A percentile compares a stretch with the other conserved stretches of the same genome.
phyloP scores from a whole-genome alignment of 2,113 vertebrate genomes.

The Galeopterus variegatus region DNA sequence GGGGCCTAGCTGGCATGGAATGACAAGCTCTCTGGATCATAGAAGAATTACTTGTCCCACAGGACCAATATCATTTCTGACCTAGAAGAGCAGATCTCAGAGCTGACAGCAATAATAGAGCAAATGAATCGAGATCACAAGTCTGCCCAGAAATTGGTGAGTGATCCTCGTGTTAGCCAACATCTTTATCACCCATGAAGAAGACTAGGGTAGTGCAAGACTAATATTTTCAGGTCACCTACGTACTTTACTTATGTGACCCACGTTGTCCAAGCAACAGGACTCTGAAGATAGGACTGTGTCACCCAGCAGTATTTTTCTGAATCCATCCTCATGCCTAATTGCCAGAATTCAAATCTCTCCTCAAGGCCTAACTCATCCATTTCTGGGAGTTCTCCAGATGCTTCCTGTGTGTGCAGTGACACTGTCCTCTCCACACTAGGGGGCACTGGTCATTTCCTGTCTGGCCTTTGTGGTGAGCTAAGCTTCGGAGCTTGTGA shows the following conservation, averaged over 20 bases:
- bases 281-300: background rate
- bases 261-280: background rate
- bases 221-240: background rate
- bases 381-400: background rate
- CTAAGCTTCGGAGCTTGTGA: background rate
- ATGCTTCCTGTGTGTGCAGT: background rate
- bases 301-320: background rate
- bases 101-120: constrained; percentile 84
- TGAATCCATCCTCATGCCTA: background rate
- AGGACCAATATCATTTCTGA: constrained; percentile 83
- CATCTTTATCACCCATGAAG: too few relatives aligned
- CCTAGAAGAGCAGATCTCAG: constrained; percentile 87
- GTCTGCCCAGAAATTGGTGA: constrained; percentile 80
- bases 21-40: background rate
- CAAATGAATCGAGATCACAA: constrained; percentile 87
- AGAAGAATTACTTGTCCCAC: background rate
- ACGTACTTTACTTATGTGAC: background rate
- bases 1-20: background rate
- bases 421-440: background rate
- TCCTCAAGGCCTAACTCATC: background rate
- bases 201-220: too few relatives aligned
- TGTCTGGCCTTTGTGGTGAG: background rate
- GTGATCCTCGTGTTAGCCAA: background rate
- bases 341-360: background rate
- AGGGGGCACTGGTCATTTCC: background rate